A percentile compares a stretch with the other conserved stretches of the same genome.
Evolutionary conservation across 2,797 vertebrate genomes (phyloP).

Genomic region (Pygocentrus nattereri): DNA sequence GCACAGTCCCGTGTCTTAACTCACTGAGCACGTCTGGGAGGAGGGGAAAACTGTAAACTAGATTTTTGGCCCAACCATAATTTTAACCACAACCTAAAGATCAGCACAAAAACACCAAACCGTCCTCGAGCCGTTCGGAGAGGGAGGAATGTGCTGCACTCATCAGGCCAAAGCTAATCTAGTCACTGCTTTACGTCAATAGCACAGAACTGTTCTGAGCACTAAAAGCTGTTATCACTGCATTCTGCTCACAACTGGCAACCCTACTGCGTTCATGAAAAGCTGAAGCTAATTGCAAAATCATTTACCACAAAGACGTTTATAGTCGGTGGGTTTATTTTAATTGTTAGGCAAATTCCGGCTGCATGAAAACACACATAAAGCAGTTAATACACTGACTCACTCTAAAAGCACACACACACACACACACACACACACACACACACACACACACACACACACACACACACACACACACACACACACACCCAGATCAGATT

Average conservation of each 20-base stretch:
- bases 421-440: no score
- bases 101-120: neutral
- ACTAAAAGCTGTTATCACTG: neutral
- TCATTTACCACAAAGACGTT: no score
- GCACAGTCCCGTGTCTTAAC: neutral
- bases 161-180: neutral
- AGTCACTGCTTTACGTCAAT: neutral
- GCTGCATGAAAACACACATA: neutral
- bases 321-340: no score
- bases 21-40: neutral
- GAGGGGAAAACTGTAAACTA: neutral
- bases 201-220: neutral
- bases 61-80: neutral
- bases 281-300: no score
- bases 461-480: no score
- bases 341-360: no score
- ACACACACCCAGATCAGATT: conserved; percentile 2
- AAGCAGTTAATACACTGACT: neutral
- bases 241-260: no score
- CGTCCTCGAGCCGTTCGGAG: neutral
- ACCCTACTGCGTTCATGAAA: neutral
- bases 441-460: no score
- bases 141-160: neutral
- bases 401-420: conserved; percentile 11
- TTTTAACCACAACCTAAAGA: neutral